phyloP scores from a whole-genome alignment of 2,797 vertebrate species.

The Pipistrellus pygmaeus region DNA sequence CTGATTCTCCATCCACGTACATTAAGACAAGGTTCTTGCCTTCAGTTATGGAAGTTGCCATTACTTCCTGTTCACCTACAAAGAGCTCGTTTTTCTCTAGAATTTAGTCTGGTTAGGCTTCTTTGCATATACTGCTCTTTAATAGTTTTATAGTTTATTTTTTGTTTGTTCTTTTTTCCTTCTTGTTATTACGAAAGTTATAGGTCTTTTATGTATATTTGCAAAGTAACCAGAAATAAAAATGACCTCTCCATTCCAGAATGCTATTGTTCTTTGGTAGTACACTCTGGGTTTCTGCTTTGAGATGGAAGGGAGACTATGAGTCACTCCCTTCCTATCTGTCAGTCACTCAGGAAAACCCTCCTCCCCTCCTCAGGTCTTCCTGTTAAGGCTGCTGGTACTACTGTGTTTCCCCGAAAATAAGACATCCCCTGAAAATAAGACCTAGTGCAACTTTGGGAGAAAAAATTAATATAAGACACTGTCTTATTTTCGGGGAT shows the following conservation, averaged over 20 bases:
- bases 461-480: too few relatives aligned
- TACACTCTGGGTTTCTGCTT: neutral
- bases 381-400: neutral
- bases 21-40: neutral
- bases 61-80: neutral
- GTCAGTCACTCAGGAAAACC: neutral
- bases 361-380: neutral
- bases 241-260: neutral
- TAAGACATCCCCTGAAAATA: too few relatives aligned
- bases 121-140: neutral
- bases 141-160: neutral
- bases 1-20: neutral
- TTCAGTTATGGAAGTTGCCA: neutral
- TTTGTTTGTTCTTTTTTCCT: neutral
- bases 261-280: neutral
- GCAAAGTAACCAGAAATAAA: conserved; percentile 2
- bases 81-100: neutral
- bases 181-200: neutral
- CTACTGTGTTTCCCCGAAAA: too few relatives aligned
- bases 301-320: neutral
- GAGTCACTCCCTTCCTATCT: neutral
- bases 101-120: conserved; percentile 10
- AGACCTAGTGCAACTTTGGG: too few relatives aligned
- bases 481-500: too few relatives aligned
- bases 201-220: conserved; percentile 22